phyloP scores from a whole-genome alignment of 2,888 invertebrate genomes.

The Callinectes sapidus region DNA sequence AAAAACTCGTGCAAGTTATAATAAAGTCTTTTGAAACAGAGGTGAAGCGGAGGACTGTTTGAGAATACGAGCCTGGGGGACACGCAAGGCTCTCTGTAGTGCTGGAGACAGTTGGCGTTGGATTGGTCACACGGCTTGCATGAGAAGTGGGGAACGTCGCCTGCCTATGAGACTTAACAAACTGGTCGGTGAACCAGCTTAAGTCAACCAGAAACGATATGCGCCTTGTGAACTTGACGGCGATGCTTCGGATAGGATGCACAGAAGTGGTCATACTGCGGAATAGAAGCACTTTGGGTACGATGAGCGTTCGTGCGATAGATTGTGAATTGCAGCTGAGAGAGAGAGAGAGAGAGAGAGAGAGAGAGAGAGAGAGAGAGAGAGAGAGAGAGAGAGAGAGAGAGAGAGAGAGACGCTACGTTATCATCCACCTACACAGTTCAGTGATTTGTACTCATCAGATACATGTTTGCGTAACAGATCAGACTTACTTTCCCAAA shows the following conservation, averaged over 20 bases:
- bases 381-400: conserved; percentile 25
- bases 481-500: not conserved
- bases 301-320: too few species aligned
- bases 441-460: conserved; percentile 11
- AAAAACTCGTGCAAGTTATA: too few species aligned
- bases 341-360: conserved; percentile 4
- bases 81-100: not conserved
- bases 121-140: not conserved
- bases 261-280: too few species aligned
- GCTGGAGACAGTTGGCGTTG: not conserved
- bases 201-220: too few species aligned
- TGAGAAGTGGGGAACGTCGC: not conserved
- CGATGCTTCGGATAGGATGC: too few species aligned
- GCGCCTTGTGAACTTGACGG: too few species aligned
- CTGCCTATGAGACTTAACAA: not conserved
- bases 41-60: too few species aligned
- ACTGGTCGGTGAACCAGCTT: not conserved
- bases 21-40: too few species aligned
- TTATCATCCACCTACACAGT: not conserved
- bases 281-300: too few species aligned
- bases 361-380: conserved; percentile 18
- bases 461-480: not conserved
- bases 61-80: too few species aligned
- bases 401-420: not conserved
- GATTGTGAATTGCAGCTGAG: too few species aligned